Evolutionary conservation across 2,888 invertebrate species (phyloP).

Genomic region (Marasmarcha lunaedactyla): DNA sequence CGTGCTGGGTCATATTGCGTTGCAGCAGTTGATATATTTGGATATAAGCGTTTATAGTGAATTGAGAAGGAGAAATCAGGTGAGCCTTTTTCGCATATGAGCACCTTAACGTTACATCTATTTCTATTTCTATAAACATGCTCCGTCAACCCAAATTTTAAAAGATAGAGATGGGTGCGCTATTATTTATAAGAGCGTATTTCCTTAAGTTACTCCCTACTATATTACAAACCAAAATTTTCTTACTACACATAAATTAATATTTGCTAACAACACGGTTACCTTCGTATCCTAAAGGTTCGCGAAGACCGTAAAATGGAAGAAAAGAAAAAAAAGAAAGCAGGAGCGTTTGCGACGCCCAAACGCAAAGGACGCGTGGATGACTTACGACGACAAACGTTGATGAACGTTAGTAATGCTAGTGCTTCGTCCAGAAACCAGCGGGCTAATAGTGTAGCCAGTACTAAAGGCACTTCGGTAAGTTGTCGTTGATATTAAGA

Average conservation of each 20-base stretch:
- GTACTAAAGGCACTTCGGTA: slow-evolving; percentile 42
- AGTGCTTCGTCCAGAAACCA: slow-evolving; percentile 53
- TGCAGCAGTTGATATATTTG: slow-evolving; percentile 83
- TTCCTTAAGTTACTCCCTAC: too few relatives aligned
- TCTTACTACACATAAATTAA: too few relatives aligned
- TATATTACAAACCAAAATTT: too few relatives aligned
- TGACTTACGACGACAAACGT: slow-evolving; percentile 43
- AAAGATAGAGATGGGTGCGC: too few relatives aligned
- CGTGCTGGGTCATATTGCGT: slow-evolving; percentile 81
- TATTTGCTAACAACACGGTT: too few relatives aligned
- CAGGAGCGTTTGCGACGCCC: slow-evolving; percentile 46
- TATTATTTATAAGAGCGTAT: too few relatives aligned
- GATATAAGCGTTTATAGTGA: slow-evolving; percentile 88
- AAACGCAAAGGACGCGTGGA: slow-evolving; percentile 38
- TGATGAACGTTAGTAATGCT: slow-evolving; percentile 52
- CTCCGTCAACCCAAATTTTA: too few relatives aligned
- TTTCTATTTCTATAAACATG: not conserved
- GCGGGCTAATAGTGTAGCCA: slow-evolving; percentile 42
- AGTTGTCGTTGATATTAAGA: slow-evolving; percentile 10
- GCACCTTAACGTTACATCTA: not conserved
- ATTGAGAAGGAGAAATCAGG: slow-evolving; percentile 68
- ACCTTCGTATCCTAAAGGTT: slow-evolving; percentile 26
- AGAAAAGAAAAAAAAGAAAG: slow-evolving; percentile 56
- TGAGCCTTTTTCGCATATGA: slow-evolving; percentile 17
- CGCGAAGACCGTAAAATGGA: slow-evolving; percentile 57